These are phyloP conservation scores for Cylindroiulus punctatus DNA, from an alignment of 2,888 invertebrate genomes.

Conservation along the genomic window DNA sequence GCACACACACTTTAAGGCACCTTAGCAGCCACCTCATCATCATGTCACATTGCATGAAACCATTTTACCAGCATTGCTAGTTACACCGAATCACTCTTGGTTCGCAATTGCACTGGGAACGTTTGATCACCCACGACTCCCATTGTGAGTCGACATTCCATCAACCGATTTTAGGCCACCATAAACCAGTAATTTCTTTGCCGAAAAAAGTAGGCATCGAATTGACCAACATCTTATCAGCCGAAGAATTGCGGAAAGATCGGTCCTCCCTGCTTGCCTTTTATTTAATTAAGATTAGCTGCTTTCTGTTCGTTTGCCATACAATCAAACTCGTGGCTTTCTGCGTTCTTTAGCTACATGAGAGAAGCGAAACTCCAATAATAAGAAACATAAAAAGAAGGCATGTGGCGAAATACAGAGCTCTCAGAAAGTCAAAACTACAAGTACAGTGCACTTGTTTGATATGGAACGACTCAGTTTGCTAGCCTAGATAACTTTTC, in stretches of 20 bases:
- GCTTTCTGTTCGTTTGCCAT: conserved; percentile 2
- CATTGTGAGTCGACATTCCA: conserved; percentile 26
- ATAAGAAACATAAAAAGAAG: neutral
- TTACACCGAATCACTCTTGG: neutral
- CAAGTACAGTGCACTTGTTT: neutral
- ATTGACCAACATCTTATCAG: conserved; percentile 19
- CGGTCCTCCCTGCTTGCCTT: conserved; percentile 23
- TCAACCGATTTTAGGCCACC: neutral
- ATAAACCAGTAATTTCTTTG: neutral
- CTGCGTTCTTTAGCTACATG: neutral
- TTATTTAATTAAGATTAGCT: conserved; percentile 29
- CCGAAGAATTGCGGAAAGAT: neutral
- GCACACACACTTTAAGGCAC: no score
- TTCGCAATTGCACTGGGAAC: neutral
- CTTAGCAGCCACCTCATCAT: no score
- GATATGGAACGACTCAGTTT: no score
- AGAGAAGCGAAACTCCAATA: neutral
- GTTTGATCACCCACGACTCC: neutral
- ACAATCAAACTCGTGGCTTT: neutral
- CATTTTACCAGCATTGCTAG: neutral
- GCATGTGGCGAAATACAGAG: neutral
- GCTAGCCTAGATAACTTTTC: no score
- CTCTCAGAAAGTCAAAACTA: neutral
- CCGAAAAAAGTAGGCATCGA: neutral
- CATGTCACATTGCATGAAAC: no score